Percentiles rank a stretch among this genome's conserved stretches.
Conservation (phyloP, 2,113 vertebrate genomes). For the Aptenodytes forsteri region DNA sequence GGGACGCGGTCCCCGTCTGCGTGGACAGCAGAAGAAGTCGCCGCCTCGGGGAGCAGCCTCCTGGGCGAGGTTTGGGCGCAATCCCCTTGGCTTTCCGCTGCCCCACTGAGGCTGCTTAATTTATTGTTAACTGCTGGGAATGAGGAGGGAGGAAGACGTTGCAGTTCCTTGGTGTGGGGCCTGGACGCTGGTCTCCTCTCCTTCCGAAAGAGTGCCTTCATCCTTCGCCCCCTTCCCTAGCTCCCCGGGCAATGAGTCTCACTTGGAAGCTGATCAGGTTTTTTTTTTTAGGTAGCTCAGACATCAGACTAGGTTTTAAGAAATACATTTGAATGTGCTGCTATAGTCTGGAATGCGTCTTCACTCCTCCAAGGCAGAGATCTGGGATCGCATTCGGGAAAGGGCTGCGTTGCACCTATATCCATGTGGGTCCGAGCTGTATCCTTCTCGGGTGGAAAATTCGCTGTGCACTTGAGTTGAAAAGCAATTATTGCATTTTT, state of each 20-base stretch:
- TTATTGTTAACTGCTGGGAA: constrained; percentile 56
- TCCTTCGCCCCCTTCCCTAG: background rate
- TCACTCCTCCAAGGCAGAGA: background rate
- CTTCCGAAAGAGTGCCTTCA: constrained; percentile 32
- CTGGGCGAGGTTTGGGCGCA: background rate
- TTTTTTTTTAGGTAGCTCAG: constrained; percentile 17
- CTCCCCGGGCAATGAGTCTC: background rate
- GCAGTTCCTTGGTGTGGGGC: background rate
- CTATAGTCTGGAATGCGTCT: constrained; percentile 45
- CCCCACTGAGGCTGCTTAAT: constrained; percentile 46
- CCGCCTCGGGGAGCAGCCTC: background rate
- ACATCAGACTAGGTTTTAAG: background rate
- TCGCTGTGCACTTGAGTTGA: background rate
- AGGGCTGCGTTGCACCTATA: background rate
- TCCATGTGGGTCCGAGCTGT: background rate
- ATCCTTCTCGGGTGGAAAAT: background rate
- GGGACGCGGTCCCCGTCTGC: fast-evolving
- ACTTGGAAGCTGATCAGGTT: background rate
- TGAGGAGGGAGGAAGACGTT: background rate
- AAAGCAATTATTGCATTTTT: background rate
- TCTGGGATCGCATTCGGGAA: background rate
- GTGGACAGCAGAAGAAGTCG: background rate
- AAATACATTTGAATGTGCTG: constrained; percentile 51
- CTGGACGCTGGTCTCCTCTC: background rate
- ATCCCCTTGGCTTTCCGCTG: background rate